Base-by-base conservation (phyloP, 1,140 invertebrate species). In the Ptiloglossa arizonensis region DNA sequence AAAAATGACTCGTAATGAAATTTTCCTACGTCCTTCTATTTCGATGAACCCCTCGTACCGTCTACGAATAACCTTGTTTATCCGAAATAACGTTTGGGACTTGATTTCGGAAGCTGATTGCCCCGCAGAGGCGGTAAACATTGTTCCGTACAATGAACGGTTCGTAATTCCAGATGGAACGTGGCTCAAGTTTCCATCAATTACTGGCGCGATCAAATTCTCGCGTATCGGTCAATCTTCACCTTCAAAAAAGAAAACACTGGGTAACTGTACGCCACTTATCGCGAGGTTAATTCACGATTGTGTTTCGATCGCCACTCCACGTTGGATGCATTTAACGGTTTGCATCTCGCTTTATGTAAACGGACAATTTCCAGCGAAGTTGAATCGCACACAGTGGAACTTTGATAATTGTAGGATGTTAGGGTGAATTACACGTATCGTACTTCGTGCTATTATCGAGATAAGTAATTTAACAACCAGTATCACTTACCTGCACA, bases 171-270 rank as follows among this genome's bases (percentile, higher is more conserved):
- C 2, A 9, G 24, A 13, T n/a, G 32, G 44, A 50, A n/a, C 48
- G 32, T 22, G 8, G 19, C 5, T 29, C 19, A 22, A 19, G 13
- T 17, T 50, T 50, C 15, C 22, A 5, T 69, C 35, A 57, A 57
- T 70, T 57, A 46, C 67, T 6, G 1, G n/a, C 8, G 24, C n/a
- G 57, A 68, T 68, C 46, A 15, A 68, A 56, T 68, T 41, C 24
- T 68, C 22, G 4, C 66, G 35, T 27, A 56, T 64, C 22, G 15
- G 57, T 24, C 29, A 17, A 60, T 60, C 57, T n/a, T 38, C 19
- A 11, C 54, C 0, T 5, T 8, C 41, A 6, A 17, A 1, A 15
- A 35, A 59, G 35, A 35, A 59, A 13, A 41, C 8, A 11, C 8
- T 41, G 11, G n/a, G 9, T 11, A 11, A 11, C 11, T 9, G 41